Evolutionary conservation across 2,113 vertebrate species (phyloP).

Genomic region (Coptodon rendalli): DNA sequence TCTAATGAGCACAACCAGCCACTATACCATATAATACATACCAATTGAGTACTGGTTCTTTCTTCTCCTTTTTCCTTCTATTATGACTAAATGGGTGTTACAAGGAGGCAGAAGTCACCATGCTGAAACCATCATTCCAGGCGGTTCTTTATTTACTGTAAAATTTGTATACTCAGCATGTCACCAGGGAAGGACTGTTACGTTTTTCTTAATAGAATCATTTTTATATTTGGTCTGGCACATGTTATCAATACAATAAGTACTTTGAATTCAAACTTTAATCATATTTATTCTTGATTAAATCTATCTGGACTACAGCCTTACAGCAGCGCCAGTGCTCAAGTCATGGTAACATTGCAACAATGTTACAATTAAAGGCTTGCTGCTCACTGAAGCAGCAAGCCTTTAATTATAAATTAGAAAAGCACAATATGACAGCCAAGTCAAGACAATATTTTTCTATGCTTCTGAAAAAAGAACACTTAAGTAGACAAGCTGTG

Average conservation of each 20-base stretch:
- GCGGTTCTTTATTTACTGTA: background rate
- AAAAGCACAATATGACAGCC: background rate
- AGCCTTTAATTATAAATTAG: background rate
- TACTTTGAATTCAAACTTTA: background rate
- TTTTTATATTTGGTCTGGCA: background rate
- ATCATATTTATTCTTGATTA: background rate
- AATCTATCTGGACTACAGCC: background rate
- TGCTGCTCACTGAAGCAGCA: background rate
- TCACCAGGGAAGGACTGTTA: background rate
- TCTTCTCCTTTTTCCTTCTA: background rate
- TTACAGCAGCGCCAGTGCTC: background rate
- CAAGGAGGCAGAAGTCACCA: background rate
- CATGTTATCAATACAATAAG: background rate
- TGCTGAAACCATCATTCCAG: background rate
- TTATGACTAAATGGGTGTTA: background rate
- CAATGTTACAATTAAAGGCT: background rate
- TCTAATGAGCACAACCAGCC: background rate
- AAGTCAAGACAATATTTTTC: background rate
- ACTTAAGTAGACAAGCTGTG: background rate
- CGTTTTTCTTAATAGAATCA: fast-evolving
- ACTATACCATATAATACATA: background rate
- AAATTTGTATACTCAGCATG: background rate
- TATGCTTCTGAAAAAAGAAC: background rate
- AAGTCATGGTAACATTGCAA: background rate
- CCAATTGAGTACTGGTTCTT: background rate